Evolutionary conservation across 2,797 vertebrate genomes (phyloP), one percentile per base, ranked within the genome.

Genomic region (Distichodus sexfasciatus): DNA sequence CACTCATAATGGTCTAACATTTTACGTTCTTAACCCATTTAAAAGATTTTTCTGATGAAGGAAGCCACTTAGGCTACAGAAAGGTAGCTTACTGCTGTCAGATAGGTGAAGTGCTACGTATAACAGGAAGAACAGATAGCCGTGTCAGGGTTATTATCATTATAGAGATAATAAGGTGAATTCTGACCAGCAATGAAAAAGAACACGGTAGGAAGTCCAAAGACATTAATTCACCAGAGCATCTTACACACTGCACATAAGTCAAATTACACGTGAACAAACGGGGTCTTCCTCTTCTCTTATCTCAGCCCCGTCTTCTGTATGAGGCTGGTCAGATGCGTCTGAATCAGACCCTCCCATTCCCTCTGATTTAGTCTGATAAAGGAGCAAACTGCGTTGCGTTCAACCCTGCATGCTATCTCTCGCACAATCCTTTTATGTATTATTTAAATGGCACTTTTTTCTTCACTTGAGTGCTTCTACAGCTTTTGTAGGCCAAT

Each of bases 391-490:
- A 92, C 90, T 90, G 91, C 86, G 88, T 89, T 89, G 89, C 91
- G 87, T 91, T 92, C 92, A 93, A 93, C 93, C 92, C 90, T 86
- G 80, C 79, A 74, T 65, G 73, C 71, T 50, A 91, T 92, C 91
- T 92, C 89, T 90, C 89, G 91, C 92, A 92, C 90, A 91, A 90
- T 92, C 92, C 91, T 94, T 92, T 94, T 93, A 94, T 94, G 92
- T 94, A 94, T 94, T 94, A 94, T 94, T 94, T 94, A 94, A n/a
- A 89, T 29, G 43, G 11, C 82, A 91, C 91, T 93, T 93, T 93
- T 91, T 92, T 94, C 92, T 92, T 92, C 90, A 92, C 90, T 63
- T 89, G 91, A 93, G 90, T 91, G 93, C 90, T 79, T 79, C 86
- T 91, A 90, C 90, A 92, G 93, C 89, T 92, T 93, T 93, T 93